Conservation (phyloP, 92 coral and sea anemone species). For the Epizoanthus ramosus region DNA sequence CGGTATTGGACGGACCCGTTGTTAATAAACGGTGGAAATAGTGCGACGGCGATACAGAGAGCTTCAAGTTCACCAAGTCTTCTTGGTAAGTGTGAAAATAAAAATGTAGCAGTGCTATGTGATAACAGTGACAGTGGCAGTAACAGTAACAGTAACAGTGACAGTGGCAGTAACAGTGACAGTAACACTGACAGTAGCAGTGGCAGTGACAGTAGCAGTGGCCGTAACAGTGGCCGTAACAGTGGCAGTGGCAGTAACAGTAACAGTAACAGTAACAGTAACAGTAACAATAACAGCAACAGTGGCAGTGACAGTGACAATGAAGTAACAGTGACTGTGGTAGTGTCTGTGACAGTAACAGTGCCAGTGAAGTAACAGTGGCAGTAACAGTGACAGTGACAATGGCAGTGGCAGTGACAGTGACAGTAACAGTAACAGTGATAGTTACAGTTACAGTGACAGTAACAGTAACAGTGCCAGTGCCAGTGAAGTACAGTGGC, state of each 20-base stretch:
- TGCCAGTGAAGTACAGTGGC: not conserved
- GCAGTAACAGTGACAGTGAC: not conserved
- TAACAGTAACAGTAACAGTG: not conserved
- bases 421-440: not conserved
- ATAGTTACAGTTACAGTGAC: not conserved
- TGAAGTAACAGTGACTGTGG: not conserved
- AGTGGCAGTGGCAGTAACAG: not conserved
- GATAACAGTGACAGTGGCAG: conserved; percentile 36
- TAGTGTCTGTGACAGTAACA: not conserved
- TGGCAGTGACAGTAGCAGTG: not conserved
- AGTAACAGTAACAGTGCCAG: not conserved
- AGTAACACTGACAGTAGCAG: not conserved
- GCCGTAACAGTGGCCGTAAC: not conserved
- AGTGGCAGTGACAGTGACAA: too few species aligned
- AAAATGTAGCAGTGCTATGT: not conserved
- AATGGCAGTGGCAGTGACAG: not conserved
- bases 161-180: not conserved
- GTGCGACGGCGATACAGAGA: conserved; percentile 55
- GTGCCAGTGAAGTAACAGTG: not conserved
- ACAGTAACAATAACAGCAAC: too few species aligned
- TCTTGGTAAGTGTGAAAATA: conserved; percentile 57
- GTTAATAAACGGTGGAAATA: conserved; percentile 39
- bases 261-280: not conserved
- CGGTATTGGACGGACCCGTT: conserved; percentile 80
- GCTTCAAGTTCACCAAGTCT: conserved; percentile 83